Base-by-base conservation (phyloP, 2,888 invertebrate species). In the Abrostola tripartita region DNA sequence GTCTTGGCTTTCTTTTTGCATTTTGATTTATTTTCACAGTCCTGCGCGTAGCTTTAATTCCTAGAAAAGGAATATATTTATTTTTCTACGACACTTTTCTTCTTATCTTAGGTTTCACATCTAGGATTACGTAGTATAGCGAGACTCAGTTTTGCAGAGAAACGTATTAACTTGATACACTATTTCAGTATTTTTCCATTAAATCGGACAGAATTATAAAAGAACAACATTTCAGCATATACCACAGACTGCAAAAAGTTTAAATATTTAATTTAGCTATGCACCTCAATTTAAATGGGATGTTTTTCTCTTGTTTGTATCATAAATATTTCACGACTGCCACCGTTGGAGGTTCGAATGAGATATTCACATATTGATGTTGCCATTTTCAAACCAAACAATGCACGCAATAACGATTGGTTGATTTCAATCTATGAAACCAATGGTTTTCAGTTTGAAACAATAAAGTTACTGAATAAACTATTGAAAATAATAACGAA, bases 321-420 rank as follows among this genome's bases (percentile, higher is more conserved):
- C 81, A 84, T 91, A 88, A 90, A 91, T 90, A 88, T 90, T 91
- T 87, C 80, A 89, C 83, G 81, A 88, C 85, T 83, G 78, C 77
- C 86, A 79, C 84, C 84, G 86, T 84, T 84, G 85, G 87, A 88
- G 84, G 76, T 79, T 83, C 83, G 88, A 89, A 91, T 89, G 90
- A 90, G 88, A 89, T 90, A 91, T 92, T 91, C 90, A 90, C 87
- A 88, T 91, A 91, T 92, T 92, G 89, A 91, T 90, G 89, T 89
- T 88, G 88, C 86, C 86, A 86, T 86, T 89, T 88, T 88, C 85
- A 87, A 87, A 86, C 82, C 88, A 88, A 91, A 92, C 88, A 90
- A 88, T 86, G 83, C 82, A 76, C 81, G 84, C 65, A 73, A 79
- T 70, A 88, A 88, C 88, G 89, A 87, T 87, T 89, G 86, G 85